Percentiles rank a stretch among this genome's conserved stretches.
Evolutionary conservation across 2,888 invertebrate genomes (phyloP).

Genomic region (Agapetus fuscipes): DNA sequence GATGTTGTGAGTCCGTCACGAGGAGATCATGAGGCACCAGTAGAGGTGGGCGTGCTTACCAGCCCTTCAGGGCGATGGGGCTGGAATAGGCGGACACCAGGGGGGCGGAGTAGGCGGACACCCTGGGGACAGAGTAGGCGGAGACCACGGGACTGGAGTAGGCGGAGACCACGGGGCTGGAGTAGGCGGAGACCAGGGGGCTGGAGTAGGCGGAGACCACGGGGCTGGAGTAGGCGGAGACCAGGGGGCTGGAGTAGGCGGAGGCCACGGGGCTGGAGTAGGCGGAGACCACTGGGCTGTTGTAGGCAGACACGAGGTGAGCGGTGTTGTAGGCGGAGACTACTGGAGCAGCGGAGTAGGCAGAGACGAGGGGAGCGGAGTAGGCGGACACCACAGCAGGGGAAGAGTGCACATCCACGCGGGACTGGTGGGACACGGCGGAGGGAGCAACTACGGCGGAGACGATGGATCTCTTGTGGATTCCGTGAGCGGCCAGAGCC

Average conservation of each 20-base stretch:
- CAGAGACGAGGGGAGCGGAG: slow-evolving; percentile 26
- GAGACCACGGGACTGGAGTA: slow-evolving; percentile 24
- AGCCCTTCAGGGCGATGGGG: slow-evolving; percentile 3
- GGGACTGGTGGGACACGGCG: slow-evolving; percentile 31
- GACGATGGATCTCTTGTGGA: slow-evolving; percentile 27
- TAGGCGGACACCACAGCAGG: slow-evolving; percentile 29
- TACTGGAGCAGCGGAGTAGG: slow-evolving; percentile 22
- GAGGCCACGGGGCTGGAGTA: slow-evolving; percentile 19
- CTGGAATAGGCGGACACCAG: slow-evolving; percentile 14
- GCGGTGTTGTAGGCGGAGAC: slow-evolving; percentile 23
- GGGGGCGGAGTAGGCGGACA: slow-evolving; percentile 12
- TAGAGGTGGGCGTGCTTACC: slow-evolving; percentile 25
- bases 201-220: slow-evolving; percentile 23
- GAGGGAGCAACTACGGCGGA: slow-evolving; percentile 25
- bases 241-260: slow-evolving; percentile 18
- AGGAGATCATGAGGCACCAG: no score
- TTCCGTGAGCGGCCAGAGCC: slow-evolving; percentile 32
- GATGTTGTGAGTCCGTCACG: no score
- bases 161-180: slow-evolving; percentile 23
- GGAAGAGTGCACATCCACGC: slow-evolving; percentile 30
- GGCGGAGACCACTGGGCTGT: slow-evolving; percentile 23
- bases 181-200: slow-evolving; percentile 22
- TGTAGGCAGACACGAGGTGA: slow-evolving; percentile 23
- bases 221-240: slow-evolving; percentile 27
- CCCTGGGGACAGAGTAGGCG: slow-evolving; percentile 16